These are phyloP conservation scores for Ochotona curzoniae DNA, from an alignment of 2,113 vertebrate species.

Conservation along the genomic window DNA sequence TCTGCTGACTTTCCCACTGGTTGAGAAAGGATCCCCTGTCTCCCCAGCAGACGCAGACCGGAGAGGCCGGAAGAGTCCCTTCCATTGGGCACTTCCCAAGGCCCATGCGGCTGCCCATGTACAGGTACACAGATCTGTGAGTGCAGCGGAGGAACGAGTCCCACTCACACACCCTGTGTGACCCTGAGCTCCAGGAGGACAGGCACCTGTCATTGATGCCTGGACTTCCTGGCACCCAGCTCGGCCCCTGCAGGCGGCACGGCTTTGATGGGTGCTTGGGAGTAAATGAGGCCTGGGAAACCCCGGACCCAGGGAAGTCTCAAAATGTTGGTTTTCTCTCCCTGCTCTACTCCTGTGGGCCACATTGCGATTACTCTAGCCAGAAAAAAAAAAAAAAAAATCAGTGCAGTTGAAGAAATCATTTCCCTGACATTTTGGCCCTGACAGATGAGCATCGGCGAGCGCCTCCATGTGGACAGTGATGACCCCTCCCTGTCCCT, in stretches of 20 bases:
- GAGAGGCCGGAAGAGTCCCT: neutral
- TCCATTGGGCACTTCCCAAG: neutral
- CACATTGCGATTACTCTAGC: neutral
- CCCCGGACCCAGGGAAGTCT: neutral
- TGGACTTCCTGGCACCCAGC: neutral
- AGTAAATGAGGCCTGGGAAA: neutral
- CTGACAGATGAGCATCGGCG: neutral
- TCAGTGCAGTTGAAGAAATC: neutral
- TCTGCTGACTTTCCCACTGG: neutral
- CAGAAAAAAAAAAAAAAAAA: neutral
- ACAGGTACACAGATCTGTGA: neutral
- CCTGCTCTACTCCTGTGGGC: neutral
- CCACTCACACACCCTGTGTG: accelerated
- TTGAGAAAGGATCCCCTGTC: neutral
- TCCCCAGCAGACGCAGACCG: too few relatives aligned
- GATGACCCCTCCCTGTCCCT: neutral
- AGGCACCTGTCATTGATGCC: accelerated
- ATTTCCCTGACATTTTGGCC: neutral
- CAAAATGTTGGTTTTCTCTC: neutral
- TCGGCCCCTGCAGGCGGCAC: neutral
- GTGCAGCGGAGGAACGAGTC: too few relatives aligned
- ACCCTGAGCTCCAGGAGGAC: accelerated
- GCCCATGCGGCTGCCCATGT: neutral
- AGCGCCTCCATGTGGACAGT: neutral
- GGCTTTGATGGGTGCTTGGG: neutral